Conservation (phyloP, 2,888 invertebrate species). For the Myopa tessellatipennis region DNA sequence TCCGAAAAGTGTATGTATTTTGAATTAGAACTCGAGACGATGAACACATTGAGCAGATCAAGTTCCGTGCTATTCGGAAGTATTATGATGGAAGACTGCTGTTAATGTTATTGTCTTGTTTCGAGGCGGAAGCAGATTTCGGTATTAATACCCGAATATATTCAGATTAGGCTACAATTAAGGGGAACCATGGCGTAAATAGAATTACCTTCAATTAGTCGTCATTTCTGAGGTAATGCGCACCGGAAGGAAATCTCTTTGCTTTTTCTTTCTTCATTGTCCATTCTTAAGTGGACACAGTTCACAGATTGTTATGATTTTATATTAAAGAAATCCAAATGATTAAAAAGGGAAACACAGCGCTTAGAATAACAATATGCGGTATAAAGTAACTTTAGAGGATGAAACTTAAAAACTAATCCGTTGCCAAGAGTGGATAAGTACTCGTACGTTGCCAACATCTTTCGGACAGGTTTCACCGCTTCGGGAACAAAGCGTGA, state of each 20-base stretch:
- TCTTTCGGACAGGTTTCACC: not conserved
- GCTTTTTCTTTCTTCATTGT: no score
- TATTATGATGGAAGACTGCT: slow-evolving; percentile 7
- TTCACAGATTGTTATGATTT: no score
- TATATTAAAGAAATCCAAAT: no score
- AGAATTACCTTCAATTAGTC: no score
- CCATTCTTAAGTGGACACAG: no score
- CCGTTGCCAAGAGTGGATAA: not conserved
- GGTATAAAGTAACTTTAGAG: no score
- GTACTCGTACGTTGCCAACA: not conserved
- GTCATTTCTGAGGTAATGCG: no score
- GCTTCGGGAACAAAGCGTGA: not conserved
- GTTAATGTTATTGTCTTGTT: not conserved
- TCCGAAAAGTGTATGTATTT: not conserved
- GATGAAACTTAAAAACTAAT: not conserved
- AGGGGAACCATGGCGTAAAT: no score
- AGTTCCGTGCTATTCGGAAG: slow-evolving; percentile 23
- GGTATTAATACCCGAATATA: not conserved
- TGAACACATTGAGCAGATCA: not conserved
- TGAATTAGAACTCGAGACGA: no score
- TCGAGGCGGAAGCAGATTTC: slow-evolving; percentile 15
- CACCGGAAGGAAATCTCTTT: no score
- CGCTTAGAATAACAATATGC: no score
- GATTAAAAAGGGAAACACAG: no score
- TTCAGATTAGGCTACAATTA: not conserved